phyloP scores from a whole-genome alignment of 2,888 invertebrate species.

The Brachyptera putata region DNA sequence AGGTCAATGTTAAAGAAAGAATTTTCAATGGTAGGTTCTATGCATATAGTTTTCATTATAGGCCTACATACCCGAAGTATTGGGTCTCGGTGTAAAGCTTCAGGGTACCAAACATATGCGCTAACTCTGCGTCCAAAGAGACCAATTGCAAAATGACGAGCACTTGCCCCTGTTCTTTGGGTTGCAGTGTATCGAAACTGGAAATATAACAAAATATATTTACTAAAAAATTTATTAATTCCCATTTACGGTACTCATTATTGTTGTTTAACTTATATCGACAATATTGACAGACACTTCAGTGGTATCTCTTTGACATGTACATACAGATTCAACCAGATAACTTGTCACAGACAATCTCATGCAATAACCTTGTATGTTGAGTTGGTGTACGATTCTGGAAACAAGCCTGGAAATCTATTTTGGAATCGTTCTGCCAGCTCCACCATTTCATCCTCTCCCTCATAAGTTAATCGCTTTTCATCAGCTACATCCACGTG shows the following conservation, averaged over 20 bases:
- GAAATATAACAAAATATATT: too few relatives aligned
- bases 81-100: constrained; percentile 59
- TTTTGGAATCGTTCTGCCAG: constrained; percentile 69
- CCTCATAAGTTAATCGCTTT: constrained; percentile 65
- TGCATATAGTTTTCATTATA: too few relatives aligned
- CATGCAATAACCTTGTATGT: constrained; percentile 60
- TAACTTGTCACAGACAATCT: too few relatives aligned
- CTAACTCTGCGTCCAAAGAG: constrained; percentile 64
- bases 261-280: constrained; percentile 26
- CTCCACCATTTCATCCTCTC: constrained; percentile 67
- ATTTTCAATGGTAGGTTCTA: too few relatives aligned
- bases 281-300: too few relatives aligned
- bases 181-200: constrained; percentile 75
- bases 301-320: too few relatives aligned
- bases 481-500: constrained; percentile 51
- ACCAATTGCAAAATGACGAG: constrained; percentile 67
- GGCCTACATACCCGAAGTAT: constrained; percentile 64
- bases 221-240: too few relatives aligned
- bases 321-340: too few relatives aligned
- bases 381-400: constrained; percentile 56
- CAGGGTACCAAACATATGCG: constrained; percentile 59
- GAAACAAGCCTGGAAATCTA: constrained; percentile 62
- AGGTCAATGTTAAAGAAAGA: constrained; percentile 29
- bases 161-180: constrained; percentile 71
- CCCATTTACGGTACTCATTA: not conserved